Conservation (phyloP, 2,113 vertebrate species). For the Carassius carassius region DNA sequence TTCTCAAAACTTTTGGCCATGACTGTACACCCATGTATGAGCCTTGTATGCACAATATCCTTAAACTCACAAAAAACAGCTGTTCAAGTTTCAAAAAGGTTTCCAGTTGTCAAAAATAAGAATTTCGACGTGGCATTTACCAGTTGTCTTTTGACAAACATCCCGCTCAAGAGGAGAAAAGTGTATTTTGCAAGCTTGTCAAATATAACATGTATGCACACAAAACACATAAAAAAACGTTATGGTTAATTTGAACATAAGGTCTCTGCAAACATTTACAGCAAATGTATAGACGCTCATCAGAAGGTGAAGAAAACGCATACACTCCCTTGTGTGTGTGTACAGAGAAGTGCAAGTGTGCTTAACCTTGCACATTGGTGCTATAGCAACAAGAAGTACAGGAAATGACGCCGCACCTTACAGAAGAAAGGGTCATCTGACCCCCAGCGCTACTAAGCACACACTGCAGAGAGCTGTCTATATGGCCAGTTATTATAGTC, state of each 20-base stretch:
- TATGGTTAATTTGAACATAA: background rate
- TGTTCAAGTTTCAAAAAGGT: background rate
- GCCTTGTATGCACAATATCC: background rate
- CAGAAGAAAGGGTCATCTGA: constrained; percentile 7
- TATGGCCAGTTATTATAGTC: background rate
- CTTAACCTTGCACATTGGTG: background rate
- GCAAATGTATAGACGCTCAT: background rate
- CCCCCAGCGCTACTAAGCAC: background rate
- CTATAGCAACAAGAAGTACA: constrained; percentile 20
- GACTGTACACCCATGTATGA: no score
- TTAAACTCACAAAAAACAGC: background rate
- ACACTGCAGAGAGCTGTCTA: background rate
- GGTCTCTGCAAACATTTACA: background rate
- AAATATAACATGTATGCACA: background rate
- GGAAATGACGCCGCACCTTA: constrained; percentile 6
- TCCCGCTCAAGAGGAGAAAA: background rate
- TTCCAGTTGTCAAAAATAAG: background rate
- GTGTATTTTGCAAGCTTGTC: background rate
- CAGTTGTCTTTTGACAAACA: background rate
- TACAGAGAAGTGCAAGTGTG: background rate
- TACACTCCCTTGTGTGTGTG: background rate
- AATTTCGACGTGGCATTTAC: background rate
- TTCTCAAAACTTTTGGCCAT: no score
- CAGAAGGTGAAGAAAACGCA: background rate
- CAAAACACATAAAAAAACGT: background rate